Conservation (phyloP, 2,888 invertebrate species). For the Plagodis dolabraria region DNA sequence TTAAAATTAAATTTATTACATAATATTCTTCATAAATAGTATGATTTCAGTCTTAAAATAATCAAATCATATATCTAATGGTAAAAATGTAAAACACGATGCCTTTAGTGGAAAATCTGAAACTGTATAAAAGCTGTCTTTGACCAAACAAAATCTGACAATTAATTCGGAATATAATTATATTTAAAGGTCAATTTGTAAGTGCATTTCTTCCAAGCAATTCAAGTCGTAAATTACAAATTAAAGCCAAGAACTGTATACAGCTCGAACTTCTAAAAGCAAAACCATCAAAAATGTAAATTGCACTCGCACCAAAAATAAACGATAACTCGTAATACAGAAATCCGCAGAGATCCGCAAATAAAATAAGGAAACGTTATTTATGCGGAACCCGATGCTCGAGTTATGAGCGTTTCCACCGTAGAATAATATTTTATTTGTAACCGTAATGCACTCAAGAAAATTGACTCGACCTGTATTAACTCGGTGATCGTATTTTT, state of each 20-base stretch:
- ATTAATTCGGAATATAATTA: too few species aligned
- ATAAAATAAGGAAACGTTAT: constrained; percentile 59
- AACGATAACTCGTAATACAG: constrained; percentile 40
- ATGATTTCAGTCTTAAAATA: too few species aligned
- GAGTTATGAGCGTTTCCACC: constrained; percentile 50
- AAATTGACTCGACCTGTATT: constrained; percentile 56
- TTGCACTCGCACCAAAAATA: constrained; percentile 43
- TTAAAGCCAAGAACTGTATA: constrained; percentile 2
- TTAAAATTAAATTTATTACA: too few species aligned
- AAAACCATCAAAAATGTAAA: constrained; percentile 37
- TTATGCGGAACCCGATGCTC: constrained; percentile 48
- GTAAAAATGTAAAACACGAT: too few species aligned
- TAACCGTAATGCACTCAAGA: constrained; percentile 63
- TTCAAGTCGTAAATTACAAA: background rate
- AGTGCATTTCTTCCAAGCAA: too few species aligned
- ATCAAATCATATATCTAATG: too few species aligned
- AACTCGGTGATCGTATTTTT: constrained; percentile 4
- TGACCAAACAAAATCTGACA: too few species aligned
- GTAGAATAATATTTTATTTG: constrained; percentile 56
- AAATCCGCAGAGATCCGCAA: constrained; percentile 52
- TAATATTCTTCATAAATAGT: too few species aligned
- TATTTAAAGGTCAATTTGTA: too few species aligned
- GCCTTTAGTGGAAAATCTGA: too few species aligned
- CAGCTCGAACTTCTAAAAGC: constrained; percentile 2
- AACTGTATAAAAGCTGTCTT: too few species aligned